Evolutionary conservation across 92 coral and sea anemone species (phyloP).

Genomic region (Porites divaricata): DNA sequence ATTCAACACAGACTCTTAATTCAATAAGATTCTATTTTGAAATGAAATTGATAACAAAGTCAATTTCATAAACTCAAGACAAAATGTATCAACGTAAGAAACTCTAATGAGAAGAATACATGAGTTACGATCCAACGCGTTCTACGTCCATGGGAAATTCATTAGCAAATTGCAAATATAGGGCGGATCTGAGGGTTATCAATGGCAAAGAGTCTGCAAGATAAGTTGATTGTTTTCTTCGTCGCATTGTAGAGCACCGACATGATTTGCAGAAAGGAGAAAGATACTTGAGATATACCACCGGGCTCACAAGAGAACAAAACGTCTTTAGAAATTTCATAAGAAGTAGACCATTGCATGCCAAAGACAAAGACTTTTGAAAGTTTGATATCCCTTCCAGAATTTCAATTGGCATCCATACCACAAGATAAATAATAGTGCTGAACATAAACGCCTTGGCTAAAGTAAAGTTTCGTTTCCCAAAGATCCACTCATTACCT

Average conservation of each 20-base stretch:
- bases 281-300: not conserved
- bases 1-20: no score
- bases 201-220: conserved; percentile 9
- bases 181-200: conserved; percentile 14
- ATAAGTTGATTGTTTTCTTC: not conserved
- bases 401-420: conserved; percentile 26
- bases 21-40: no score
- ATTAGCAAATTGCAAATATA: not conserved
- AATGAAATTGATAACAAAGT: no score
- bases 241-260: not conserved
- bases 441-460: conserved; percentile 19
- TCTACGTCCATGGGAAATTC: not conserved
- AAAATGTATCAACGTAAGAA: no score
- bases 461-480: not conserved
- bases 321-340: conserved; percentile 7
- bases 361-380: not conserved
- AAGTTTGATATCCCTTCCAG: conserved; percentile 7
- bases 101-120: no score
- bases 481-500: not conserved
- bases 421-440: conserved; percentile 10
- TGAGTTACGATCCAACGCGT: not conserved
- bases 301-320: conserved; percentile 18
- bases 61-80: no score
- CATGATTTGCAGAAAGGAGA: not conserved
- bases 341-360: not conserved